Evolutionary conservation across 2,888 invertebrate genomes (phyloP).

Genomic region (Petrolisthes cinctipes): DNA sequence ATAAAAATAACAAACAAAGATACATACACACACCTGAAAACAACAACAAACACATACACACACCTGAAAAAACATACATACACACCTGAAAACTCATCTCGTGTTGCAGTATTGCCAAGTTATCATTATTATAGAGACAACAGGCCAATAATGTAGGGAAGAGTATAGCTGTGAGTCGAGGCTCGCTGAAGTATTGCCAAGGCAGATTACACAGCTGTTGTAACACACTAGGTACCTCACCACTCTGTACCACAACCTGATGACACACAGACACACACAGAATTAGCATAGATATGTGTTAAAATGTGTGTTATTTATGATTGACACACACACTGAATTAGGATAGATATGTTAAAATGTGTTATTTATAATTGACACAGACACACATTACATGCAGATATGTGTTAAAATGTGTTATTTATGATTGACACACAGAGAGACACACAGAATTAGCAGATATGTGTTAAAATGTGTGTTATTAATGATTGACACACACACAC

Average conservation of each 20-base stretch:
- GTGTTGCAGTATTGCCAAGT: constrained; percentile 81
- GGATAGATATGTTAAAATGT: no score
- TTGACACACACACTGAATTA: no score
- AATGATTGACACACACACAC: no score
- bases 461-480: no score
- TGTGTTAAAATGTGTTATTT: neutral
- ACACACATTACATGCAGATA: no score
- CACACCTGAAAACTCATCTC: constrained; percentile 73
- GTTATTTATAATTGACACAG: no score
- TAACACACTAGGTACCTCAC: constrained; percentile 82
- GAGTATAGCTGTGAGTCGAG: constrained; percentile 78
- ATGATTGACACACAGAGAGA: no score
- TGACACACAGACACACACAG: no score
- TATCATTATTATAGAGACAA: constrained; percentile 78
- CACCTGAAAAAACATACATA: neutral
- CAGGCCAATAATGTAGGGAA: constrained; percentile 85
- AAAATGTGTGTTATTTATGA: no score
- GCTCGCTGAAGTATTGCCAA: constrained; percentile 87
- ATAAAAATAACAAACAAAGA: neutral
- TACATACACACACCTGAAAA: neutral
- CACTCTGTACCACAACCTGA: constrained; percentile 81
- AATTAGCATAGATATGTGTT: no score
- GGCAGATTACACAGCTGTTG: constrained; percentile 87
- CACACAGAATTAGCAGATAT: no score
- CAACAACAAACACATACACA: neutral